phyloP scores from a whole-genome alignment of 1,140 invertebrate species.

The Drosophila navojoa region DNA sequence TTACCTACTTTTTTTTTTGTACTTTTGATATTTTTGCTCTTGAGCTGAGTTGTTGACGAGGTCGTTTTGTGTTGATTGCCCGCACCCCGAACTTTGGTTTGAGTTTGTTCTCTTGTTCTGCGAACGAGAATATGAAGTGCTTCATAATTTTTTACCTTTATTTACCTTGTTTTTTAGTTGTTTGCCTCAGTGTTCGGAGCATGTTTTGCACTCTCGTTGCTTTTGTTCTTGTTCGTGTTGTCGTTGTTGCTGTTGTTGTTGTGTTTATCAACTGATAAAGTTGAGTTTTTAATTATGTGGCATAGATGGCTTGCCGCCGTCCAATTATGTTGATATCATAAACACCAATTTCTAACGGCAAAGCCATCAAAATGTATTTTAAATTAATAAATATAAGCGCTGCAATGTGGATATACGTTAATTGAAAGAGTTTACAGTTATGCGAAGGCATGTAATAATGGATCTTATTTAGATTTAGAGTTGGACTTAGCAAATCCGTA shows the following conservation, averaged over 20 bases:
- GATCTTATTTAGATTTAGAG: too few relatives aligned
- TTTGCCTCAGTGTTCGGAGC: conserved; percentile 48
- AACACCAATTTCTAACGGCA: conserved; percentile 22
- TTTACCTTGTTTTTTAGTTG: conserved; percentile 72
- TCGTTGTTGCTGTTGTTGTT: conserved; percentile 25
- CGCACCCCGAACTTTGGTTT: conserved; percentile 58
- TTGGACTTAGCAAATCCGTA: not conserved
- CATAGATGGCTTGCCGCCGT: conserved; percentile 43
- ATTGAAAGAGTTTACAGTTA: not conserved
- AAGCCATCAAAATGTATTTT: conserved; percentile 32
- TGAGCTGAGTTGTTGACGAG: conserved; percentile 73
- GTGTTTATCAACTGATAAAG: conserved; percentile 65
- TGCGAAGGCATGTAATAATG: not conserved
- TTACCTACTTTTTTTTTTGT: conserved; percentile 16
- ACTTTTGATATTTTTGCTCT: conserved; percentile 74
- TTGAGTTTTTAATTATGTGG: conserved; percentile 74
- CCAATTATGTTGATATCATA: conserved; percentile 40
- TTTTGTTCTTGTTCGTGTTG: conserved; percentile 10
- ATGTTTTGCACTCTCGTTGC: conserved; percentile 36
- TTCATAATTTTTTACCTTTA: conserved; percentile 77
- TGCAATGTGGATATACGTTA: not conserved
- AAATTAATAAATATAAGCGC: conserved; percentile 20
- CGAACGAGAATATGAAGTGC: conserved; percentile 65
- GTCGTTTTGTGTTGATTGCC: conserved; percentile 81
- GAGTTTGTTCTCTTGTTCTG: conserved; percentile 55